phyloP scores from a whole-genome alignment of 2,797 vertebrate genomes.

The Lacerta agilis region DNA sequence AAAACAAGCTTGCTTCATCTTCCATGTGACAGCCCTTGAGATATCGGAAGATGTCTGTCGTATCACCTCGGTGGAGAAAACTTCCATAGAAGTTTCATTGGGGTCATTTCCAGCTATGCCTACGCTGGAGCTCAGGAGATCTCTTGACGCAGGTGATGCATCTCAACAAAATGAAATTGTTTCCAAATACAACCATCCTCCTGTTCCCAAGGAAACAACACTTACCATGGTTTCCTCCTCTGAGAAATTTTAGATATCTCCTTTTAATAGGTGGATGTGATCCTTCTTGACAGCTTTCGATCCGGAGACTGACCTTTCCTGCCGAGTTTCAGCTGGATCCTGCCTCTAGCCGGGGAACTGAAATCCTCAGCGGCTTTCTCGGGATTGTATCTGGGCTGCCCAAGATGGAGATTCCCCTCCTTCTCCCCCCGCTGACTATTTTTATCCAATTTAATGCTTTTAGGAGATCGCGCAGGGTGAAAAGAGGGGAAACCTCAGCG shows the following conservation, averaged over 20 bases:
- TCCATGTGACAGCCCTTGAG: too few relatives aligned
- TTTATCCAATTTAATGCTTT: not conserved
- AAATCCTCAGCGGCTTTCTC: not conserved
- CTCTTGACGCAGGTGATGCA: not conserved
- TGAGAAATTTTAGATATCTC: not conserved
- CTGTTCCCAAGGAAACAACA: not conserved
- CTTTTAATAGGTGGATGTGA: not conserved
- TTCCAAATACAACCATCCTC: not conserved
- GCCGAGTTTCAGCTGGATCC: not conserved
- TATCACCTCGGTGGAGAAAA: too few relatives aligned
- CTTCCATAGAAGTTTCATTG: too few relatives aligned
- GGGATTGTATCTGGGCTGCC: not conserved
- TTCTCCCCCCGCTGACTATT: not conserved
- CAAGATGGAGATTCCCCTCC: not conserved
- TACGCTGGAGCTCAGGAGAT: too few relatives aligned
- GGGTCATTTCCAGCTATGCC: not conserved
- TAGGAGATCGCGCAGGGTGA: not conserved
- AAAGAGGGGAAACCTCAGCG: not conserved
- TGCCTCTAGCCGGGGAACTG: not conserved
- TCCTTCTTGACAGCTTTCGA: conserved; percentile 1
- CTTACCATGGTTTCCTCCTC: not conserved
- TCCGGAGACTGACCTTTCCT: not conserved
- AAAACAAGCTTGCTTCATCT: too few relatives aligned
- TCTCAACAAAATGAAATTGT: not conserved
- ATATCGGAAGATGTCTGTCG: too few relatives aligned